Conservation (phyloP, 2,797 vertebrate species). For the Pangasius djambal region DNA sequence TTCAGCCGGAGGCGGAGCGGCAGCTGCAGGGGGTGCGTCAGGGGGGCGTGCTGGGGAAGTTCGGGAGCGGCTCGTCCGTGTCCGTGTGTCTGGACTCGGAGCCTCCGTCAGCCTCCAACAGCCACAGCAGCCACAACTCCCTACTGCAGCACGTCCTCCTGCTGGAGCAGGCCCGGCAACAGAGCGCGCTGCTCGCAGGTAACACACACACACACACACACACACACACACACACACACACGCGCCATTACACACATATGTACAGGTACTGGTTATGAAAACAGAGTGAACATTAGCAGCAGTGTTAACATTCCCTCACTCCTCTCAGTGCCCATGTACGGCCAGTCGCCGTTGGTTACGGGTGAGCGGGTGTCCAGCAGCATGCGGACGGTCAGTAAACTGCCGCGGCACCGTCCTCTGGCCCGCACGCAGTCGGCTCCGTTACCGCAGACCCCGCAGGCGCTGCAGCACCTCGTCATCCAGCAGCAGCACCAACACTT, state of each 20-base stretch:
- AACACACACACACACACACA: conserved; percentile 8
- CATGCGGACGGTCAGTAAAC: conserved; percentile 83
- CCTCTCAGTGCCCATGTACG: conserved; percentile 85
- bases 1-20: conserved; percentile 88
- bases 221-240: neutral
- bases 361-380: conserved; percentile 82
- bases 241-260: neutral
- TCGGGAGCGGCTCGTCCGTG: conserved; percentile 89
- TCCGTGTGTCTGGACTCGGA: conserved; percentile 86
- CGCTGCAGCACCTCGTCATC: conserved; percentile 91
- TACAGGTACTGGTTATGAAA: neutral
- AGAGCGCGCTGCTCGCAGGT: conserved; percentile 89
- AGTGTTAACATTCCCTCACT: neutral
- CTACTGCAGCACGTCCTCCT: conserved; percentile 91
- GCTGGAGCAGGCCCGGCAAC: conserved; percentile 92
- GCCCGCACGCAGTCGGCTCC: conserved; percentile 93
- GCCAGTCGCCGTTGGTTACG: conserved; percentile 88
- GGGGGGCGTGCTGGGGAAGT: conserved; percentile 85
- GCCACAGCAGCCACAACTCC: conserved; percentile 85
- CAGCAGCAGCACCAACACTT: conserved; percentile 93
- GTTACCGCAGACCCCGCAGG: conserved; percentile 90
- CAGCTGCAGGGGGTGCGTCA: conserved; percentile 86
- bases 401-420: conserved; percentile 88
- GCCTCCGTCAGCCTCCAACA: conserved; percentile 62
- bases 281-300: neutral